A percentile compares a stretch with the other conserved stretches of the same genome.
Conservation (phyloP, 2,888 invertebrate genomes). For the Pandemis corylana region DNA sequence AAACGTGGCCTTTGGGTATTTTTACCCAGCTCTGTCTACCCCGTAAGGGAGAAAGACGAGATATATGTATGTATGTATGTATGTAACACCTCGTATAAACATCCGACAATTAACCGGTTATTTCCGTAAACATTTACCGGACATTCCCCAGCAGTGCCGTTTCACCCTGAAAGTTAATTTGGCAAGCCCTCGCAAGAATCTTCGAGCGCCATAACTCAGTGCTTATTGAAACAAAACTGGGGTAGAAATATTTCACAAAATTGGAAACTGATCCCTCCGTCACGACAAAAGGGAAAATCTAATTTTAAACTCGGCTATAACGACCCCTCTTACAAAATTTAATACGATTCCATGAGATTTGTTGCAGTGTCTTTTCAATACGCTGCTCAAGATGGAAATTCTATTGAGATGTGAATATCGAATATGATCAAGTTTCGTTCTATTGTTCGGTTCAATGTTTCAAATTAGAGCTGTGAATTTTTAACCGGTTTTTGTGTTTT, state of each 20-base stretch:
- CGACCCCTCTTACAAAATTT: constrained; percentile 47
- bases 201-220: constrained; percentile 15
- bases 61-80: too few relatives aligned
- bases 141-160: not conserved
- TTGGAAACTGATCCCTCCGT: constrained; percentile 50
- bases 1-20: too few relatives aligned
- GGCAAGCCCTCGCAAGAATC: not conserved
- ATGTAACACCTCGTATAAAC: too few relatives aligned
- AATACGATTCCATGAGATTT: constrained; percentile 47
- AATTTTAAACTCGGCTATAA: constrained; percentile 48
- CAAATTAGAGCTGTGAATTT: not conserved
- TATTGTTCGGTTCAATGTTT: not conserved
- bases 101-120: not conserved
- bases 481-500: not conserved
- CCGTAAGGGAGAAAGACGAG: too few relatives aligned
- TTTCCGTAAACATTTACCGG: not conserved
- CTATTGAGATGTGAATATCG: constrained; percentile 33
- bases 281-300: constrained; percentile 50
- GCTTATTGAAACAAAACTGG: constrained; percentile 25
- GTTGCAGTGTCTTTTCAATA: constrained; percentile 34
- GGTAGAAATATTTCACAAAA: constrained; percentile 46
- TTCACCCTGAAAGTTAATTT: not conserved
- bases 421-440: constrained; percentile 9
- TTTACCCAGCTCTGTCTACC: too few relatives aligned
- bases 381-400: constrained; percentile 31